A percentile compares a stretch with the other conserved stretches of the same genome.
Conservation (phyloP, 1,140 invertebrate species). For the Rhynchophorus ferrugineus region DNA sequence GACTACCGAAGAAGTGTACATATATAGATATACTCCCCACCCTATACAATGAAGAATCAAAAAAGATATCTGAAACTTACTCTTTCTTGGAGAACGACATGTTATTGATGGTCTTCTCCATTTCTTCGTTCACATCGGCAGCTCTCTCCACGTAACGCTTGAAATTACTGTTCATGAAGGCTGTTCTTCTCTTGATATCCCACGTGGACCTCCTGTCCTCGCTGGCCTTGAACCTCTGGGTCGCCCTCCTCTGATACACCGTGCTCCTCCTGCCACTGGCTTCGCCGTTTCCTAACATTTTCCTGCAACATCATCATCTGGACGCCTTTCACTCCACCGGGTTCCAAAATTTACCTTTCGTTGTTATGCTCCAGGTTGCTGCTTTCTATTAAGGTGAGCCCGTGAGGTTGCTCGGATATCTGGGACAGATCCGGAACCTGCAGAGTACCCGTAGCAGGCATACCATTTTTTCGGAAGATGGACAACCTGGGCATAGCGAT, state of each 20-base stretch:
- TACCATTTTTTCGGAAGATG: slow-evolving; percentile 15
- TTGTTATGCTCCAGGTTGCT: slow-evolving; percentile 15
- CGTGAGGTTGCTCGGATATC: slow-evolving; percentile 8
- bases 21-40: too few relatives aligned
- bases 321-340: too few relatives aligned
- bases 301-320: not conserved
- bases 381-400: slow-evolving; percentile 16
- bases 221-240: slow-evolving; percentile 39
- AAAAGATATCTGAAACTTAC: slow-evolving; percentile 41
- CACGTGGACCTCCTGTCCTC: slow-evolving; percentile 37
- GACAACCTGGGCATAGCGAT: slow-evolving; percentile 4
- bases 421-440: slow-evolving; percentile 1
- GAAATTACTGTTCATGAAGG: slow-evolving; percentile 62
- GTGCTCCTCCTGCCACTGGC: slow-evolving; percentile 8
- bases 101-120: slow-evolving; percentile 64
- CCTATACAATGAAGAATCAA: too few relatives aligned
- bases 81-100: slow-evolving; percentile 66
- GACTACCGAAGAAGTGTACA: too few relatives aligned
- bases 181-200: slow-evolving; percentile 43
- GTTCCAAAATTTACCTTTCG: slow-evolving; percentile 6
- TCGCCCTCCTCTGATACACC: slow-evolving; percentile 28
- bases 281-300: not conserved
- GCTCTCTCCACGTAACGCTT: slow-evolving; percentile 61
- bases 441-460: not conserved
- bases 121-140: slow-evolving; percentile 59